Percentiles rank a stretch among this genome's conserved stretches.
These are phyloP conservation scores for Vanessa cardui DNA, from an alignment of 2,888 invertebrate species.

Conservation along the genomic window DNA sequence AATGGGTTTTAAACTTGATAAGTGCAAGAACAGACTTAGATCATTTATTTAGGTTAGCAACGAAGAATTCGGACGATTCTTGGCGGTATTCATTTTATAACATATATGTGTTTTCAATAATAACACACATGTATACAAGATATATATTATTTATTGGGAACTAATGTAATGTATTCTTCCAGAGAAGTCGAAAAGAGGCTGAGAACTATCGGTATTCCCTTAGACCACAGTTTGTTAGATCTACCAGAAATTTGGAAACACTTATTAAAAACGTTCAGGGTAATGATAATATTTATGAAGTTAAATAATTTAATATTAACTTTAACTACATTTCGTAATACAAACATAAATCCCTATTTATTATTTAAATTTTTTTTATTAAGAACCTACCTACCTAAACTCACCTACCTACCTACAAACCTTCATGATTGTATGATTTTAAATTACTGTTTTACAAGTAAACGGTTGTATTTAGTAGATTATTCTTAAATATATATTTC, in stretches of 20 bases:
- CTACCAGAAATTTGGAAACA: constrained; percentile 70
- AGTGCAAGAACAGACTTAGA: constrained; percentile 63
- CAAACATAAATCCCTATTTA: no score
- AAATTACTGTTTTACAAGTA: no score
- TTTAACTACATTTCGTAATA: no score
- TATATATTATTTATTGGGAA: no score
- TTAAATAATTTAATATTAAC: no score
- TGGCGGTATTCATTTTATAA: constrained; percentile 58
- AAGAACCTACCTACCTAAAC: no score
- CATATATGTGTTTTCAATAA: not conserved
- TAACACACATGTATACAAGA: no score
- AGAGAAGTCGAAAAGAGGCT: constrained; percentile 74
- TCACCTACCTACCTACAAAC: no score
- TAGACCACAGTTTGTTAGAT: constrained; percentile 69
- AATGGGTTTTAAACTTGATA: constrained; percentile 70
- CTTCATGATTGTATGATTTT: no score
- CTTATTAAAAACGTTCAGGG: constrained; percentile 68
- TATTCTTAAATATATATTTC: no score
- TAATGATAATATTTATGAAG: constrained; percentile 43
- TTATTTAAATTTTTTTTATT: no score
- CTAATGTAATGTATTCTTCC: not conserved
- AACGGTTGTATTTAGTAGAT: no score
- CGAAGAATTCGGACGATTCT: constrained; percentile 52
- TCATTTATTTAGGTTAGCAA: constrained; percentile 54
- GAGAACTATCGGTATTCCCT: constrained; percentile 61